Evolutionary conservation across 2,113 vertebrate genomes (phyloP), one percentile per base, ranked within the genome.

Genomic region (Panthera uncia): DNA sequence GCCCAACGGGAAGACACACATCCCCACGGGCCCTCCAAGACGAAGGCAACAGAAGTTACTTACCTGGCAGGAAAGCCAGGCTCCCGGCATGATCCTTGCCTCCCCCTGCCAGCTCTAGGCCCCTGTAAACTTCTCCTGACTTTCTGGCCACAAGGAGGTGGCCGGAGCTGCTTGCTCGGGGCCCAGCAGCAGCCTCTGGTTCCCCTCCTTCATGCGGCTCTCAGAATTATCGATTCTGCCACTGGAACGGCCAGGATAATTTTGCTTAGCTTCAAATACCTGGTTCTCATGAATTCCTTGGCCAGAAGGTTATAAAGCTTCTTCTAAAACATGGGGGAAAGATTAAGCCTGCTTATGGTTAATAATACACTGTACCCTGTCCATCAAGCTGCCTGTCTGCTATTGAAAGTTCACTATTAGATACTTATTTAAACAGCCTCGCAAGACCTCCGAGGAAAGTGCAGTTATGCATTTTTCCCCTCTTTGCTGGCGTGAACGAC

Each of bases 371-470:
- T 93, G 94, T 74, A 81, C 14, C 61, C 95, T 96, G 98, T 97
- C 98, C 95, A 94, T 98, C 98, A 98, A 95, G 95, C 97, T 84
- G 97, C 93, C 98, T 91, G 97, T 38, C 97, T 89, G 94, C 98
- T 98, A 96, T 92, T 95, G 97, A 97, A 97, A 97, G 96, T 97
- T 98, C 94, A 97, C 99, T 97, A 97, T 98, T 98, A 98, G 98
- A 98, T 94, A 98, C 98, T 98, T 98, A 98, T 98, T 98, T 99
- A 98, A 98, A 98, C 98, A 98, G 97, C 98, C 98, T 98, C 97
- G 68, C 97, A 96, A 98, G 96, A 95, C 97, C 98, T 94, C 98
- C 73, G 19, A 97, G 96, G 98, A 98, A 98, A 98, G 98, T 97
- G 98, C 98, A 98, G 97, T 94, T 98, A 98, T 94, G 97, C 98